Evolutionary conservation across 2,888 invertebrate genomes (phyloP).

Genomic region (Drepanosiphum platanoidis): DNA sequence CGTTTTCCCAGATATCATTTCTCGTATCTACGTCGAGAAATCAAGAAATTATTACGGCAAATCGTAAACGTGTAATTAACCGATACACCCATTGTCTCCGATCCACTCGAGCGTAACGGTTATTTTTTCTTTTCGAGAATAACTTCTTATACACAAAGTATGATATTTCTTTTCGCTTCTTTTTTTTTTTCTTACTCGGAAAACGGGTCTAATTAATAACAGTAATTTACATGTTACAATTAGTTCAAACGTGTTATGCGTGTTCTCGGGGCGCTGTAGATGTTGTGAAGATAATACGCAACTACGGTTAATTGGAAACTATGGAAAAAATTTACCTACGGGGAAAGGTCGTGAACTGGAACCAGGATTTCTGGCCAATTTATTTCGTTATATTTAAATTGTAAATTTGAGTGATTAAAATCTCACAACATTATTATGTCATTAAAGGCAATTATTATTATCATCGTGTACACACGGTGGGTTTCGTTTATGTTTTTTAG

Average conservation of each 20-base stretch:
- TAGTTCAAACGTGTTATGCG: background rate
- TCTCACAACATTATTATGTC: background rate
- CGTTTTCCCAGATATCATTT: background rate
- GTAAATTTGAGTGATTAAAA: background rate
- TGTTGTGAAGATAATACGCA: background rate
- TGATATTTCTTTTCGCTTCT: no score
- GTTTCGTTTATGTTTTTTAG: no score
- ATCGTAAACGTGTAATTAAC: background rate
- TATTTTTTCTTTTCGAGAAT: background rate
- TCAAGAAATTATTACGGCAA: background rate
- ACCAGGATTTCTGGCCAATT: slow-evolving; percentile 46
- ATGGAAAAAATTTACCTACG: background rate
- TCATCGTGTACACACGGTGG: no score
- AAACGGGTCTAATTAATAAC: background rate
- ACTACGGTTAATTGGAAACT: slow-evolving; percentile 5
- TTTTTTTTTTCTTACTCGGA: background rate
- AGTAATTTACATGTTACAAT: background rate
- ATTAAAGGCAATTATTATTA: background rate
- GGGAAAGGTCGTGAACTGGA: slow-evolving; percentile 5
- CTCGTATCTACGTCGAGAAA: background rate
- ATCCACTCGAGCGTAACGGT: background rate
- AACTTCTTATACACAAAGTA: slow-evolving; percentile 1
- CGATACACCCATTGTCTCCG: slow-evolving; percentile 21
- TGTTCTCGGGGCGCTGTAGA: background rate
- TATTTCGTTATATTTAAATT: slow-evolving; percentile 18